phyloP scores from a whole-genome alignment of 1,140 invertebrate species.

The Homalodisca vitripennis region DNA sequence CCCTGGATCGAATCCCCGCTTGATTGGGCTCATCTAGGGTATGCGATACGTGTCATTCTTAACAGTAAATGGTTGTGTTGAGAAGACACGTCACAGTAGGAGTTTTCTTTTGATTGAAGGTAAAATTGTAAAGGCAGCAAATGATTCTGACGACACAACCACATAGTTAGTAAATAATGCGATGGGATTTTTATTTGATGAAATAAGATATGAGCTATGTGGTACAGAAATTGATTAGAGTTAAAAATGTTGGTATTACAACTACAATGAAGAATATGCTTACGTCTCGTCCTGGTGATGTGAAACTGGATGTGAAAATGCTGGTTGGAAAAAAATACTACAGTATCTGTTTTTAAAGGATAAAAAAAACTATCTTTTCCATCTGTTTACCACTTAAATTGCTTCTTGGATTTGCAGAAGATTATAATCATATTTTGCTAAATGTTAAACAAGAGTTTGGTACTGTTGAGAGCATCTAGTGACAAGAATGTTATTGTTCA shows the following conservation, averaged over 20 bases:
- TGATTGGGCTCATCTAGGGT: too few relatives aligned
- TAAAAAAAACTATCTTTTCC: constrained; percentile 43
- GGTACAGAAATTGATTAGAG: constrained; percentile 49
- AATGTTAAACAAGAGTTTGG: constrained; percentile 51
- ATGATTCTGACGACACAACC: background rate
- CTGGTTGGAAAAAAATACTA: constrained; percentile 38
- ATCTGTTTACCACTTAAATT: constrained; percentile 47
- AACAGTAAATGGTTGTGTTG: too few relatives aligned
- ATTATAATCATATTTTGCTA: constrained; percentile 50
- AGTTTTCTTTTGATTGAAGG: constrained; percentile 45
- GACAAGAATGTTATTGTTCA: constrained; percentile 39
- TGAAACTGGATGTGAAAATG: constrained; percentile 39
- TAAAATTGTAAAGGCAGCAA: constrained; percentile 15
- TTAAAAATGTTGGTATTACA: constrained; percentile 47
- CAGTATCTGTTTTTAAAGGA: background rate
- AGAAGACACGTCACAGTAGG: too few relatives aligned
- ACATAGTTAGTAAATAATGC: constrained; percentile 25
- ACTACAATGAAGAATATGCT: constrained; percentile 48
- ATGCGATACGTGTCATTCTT: too few relatives aligned
- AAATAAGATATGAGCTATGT: constrained; percentile 50
- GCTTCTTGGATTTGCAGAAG: constrained; percentile 50
- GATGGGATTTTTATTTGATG: constrained; percentile 47
- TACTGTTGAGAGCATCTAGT: constrained; percentile 45
- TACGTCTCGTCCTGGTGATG: constrained; percentile 40
- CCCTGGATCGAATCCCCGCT: too few relatives aligned